phyloP scores from a whole-genome alignment of 2,888 invertebrate genomes.

The Cerastoderma edule region DNA sequence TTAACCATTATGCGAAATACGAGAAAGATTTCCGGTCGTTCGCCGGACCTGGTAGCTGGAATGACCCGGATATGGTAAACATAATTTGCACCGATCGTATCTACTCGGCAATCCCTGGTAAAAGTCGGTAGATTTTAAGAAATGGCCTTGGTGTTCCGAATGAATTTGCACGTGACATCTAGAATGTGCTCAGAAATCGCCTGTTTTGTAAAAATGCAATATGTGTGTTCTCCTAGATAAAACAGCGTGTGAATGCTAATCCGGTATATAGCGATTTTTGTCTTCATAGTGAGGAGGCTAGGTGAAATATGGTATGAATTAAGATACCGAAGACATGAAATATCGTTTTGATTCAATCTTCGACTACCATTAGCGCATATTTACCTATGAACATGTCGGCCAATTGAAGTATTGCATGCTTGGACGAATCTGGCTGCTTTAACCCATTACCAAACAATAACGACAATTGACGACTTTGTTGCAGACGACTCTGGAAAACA shows the following conservation, averaged over 20 bases:
- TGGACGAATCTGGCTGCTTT: not conserved
- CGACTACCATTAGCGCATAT: not conserved
- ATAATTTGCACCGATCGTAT: too few relatives aligned
- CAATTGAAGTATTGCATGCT: not conserved
- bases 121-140: too few relatives aligned
- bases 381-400: not conserved
- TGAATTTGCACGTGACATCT: too few relatives aligned
- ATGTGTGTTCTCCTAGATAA: too few relatives aligned
- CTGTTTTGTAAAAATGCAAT: too few relatives aligned
- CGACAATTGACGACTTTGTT: not conserved
- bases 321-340: not conserved
- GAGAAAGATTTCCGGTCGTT: constrained; percentile 94
- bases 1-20: constrained; percentile 97
- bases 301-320: too few relatives aligned
- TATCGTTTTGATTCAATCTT: not conserved
- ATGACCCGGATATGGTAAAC: constrained; percentile 97
- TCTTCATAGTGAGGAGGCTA: too few relatives aligned
- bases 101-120: too few relatives aligned
- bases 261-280: too few relatives aligned
- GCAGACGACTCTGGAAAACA: not conserved
- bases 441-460: not conserved
- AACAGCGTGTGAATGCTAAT: too few relatives aligned
- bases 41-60: constrained; percentile 98
- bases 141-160: too few relatives aligned
- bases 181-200: too few relatives aligned